Base-by-base conservation (phyloP, 2,797 vertebrate species). In the Eremophila alpestris region DNA sequence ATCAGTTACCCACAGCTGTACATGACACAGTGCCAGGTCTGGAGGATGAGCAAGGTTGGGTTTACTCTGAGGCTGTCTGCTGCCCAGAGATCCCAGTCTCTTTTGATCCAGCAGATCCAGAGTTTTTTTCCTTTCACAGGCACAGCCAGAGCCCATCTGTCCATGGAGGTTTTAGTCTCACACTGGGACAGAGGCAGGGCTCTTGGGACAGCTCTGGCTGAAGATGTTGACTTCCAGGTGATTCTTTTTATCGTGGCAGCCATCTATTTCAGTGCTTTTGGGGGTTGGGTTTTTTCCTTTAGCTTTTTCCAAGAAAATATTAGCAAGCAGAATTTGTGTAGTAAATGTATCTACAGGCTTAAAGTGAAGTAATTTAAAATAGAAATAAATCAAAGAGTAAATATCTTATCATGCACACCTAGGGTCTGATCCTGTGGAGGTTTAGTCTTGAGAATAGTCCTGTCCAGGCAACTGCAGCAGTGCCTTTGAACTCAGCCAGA, bases 401-500 rank as follows among this genome's bases (percentile, higher is more conserved):
- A 76, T 81, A 84, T 7, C n/a, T 69, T 95, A 77, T 49, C 60
- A 71, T 68, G 56, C 71, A 85, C 49, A 95, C 79, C 84, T 80
- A 91, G 82, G 71, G 71, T 58, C 91, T 92, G 87, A 91, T 92
- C 71, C 89, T 81, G 68, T 5, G 24, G 82, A 74, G 69, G 1
- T 60, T 74, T 38, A 36, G 85, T 94, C 64, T 64, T 34, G 49
- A 92, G 87, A 83, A 58, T 83, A 87, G 60, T 58, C 58, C 71
- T 71, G 68, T 18, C 14, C 60, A 80, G 71, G 45, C 71, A 96
- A 70, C 52, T 56, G 45, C 70, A 75, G 45, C 48, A 73, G 45
- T 6, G 51, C 49, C 92, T 96, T 96, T 95, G 93, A 95, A 95
- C 95, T 95, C 96, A 90, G 67, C 32, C 91, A 80, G 88, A 89